Percentiles rank a stretch among this genome's conserved stretches.
Evolutionary conservation across 2,888 invertebrate genomes (phyloP).

Genomic region (Hyles lineata): DNA sequence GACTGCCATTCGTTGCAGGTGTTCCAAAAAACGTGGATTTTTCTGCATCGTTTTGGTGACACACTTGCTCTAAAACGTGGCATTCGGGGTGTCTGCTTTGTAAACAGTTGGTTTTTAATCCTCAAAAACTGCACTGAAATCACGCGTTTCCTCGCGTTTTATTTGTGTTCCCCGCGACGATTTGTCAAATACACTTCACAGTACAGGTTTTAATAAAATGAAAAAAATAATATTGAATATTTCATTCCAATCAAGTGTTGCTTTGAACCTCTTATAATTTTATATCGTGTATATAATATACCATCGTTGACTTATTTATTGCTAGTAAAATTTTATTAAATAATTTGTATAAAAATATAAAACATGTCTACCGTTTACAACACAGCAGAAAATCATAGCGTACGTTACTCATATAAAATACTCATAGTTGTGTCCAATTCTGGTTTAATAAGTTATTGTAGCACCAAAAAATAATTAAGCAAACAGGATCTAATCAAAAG

Average conservation of each 20-base stretch:
- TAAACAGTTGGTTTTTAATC: conserved; percentile 23
- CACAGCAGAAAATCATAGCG: too few relatives aligned
- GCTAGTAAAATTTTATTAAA: too few relatives aligned
- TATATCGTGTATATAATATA: too few relatives aligned
- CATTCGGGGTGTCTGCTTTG: conserved; percentile 21
- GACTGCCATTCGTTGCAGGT: conserved; percentile 11
- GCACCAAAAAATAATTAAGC: background rate
- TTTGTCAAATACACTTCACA: background rate
- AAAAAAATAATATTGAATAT: background rate
- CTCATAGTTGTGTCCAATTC: too few relatives aligned
- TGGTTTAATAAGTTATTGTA: too few relatives aligned
- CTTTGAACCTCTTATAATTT: too few relatives aligned
- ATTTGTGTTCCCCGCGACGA: conserved; percentile 1
- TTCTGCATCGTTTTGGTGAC: conserved; percentile 19
- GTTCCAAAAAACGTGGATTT: conserved; percentile 9
- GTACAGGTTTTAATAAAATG: background rate
- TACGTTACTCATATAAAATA: too few relatives aligned
- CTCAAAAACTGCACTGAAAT: conserved; percentile 9
- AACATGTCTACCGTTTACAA: too few relatives aligned
- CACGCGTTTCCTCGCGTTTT: conserved; percentile 5
- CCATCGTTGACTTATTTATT: too few relatives aligned
- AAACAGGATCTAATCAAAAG: background rate
- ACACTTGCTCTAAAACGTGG: conserved; percentile 20
- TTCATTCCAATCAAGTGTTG: too few relatives aligned
- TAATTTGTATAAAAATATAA: too few relatives aligned